Conservation (phyloP, 2,797 vertebrate species). For the Sebastes ruberrimus region DNA sequence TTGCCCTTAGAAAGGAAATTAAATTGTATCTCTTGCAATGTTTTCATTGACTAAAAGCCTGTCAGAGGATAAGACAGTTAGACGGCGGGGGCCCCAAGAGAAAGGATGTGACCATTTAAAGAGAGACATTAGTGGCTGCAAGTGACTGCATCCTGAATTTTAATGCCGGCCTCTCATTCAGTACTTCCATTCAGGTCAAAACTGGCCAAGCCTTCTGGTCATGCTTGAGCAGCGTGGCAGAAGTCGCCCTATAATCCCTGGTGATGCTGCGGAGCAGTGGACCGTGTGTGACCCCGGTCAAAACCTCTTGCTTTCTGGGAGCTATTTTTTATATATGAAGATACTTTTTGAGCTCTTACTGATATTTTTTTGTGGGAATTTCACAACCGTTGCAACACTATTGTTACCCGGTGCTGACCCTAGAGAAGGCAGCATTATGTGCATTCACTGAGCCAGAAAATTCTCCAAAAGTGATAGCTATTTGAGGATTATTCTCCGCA, state of each 20-base stretch:
- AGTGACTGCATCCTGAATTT: conserved; percentile 73
- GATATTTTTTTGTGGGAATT: conserved; percentile 11
- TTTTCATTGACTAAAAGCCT: conserved; percentile 55
- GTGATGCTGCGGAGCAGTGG: conserved; percentile 53
- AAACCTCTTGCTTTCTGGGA: conserved; percentile 35
- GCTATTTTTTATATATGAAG: not conserved
- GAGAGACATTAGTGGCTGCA: conserved; percentile 69
- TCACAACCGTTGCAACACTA: not conserved
- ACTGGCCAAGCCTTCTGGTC: conserved; percentile 66
- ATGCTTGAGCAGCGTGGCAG: conserved; percentile 66
- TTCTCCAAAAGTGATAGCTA: conserved; percentile 43
- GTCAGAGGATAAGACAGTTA: conserved; percentile 48
- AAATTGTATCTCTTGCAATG: conserved; percentile 9
- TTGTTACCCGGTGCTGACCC: conserved; percentile 24
- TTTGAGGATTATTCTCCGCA: conserved; percentile 37
- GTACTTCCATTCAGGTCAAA: conserved; percentile 62
- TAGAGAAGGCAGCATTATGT: conserved; percentile 22
- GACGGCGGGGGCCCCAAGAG: conserved; percentile 29
- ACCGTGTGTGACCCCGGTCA: conserved; percentile 41
- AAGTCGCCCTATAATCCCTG: conserved; percentile 73
- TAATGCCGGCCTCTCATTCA: conserved; percentile 68
- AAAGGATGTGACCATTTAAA: conserved; percentile 71
- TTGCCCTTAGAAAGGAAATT: conserved; percentile 25
- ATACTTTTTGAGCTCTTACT: not conserved
- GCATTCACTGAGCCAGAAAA: conserved; percentile 33